phyloP scores from a whole-genome alignment of 2,113 vertebrate genomes.

The Oreochromis tanganicae region DNA sequence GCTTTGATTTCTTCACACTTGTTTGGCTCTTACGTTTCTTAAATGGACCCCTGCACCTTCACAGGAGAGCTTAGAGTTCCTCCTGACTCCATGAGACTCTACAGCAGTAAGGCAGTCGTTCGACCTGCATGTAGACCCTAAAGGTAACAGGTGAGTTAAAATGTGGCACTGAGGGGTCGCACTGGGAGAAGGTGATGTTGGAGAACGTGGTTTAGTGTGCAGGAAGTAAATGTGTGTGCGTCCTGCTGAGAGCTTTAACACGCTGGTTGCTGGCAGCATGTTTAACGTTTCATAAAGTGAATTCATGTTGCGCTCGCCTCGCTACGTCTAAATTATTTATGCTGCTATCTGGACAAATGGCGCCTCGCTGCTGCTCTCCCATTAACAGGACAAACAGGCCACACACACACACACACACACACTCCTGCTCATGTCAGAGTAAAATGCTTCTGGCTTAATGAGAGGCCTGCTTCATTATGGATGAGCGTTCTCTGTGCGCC shows the following conservation, averaged over 20 bases:
- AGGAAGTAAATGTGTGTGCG: neutral
- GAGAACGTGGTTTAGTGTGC: neutral
- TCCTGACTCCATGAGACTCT: neutral
- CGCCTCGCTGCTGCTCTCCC: neutral
- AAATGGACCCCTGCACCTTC: neutral
- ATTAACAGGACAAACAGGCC: neutral
- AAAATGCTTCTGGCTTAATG: neutral
- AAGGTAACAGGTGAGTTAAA: neutral
- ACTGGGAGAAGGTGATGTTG: neutral
- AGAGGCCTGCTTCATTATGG: constrained; percentile 24
- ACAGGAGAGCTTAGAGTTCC: neutral
- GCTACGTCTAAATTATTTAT: constrained; percentile 23
- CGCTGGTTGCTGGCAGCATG: neutral
- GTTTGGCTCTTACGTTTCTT: neutral
- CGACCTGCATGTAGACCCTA: neutral
- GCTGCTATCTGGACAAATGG: neutral
- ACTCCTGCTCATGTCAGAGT: neutral
- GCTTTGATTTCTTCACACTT: neutral
- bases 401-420: neutral
- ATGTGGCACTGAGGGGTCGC: neutral
- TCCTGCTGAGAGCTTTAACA: neutral
- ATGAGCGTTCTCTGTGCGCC: neutral
- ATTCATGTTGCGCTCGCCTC: neutral
- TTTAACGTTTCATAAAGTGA: constrained; percentile 34
- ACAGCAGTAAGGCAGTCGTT: neutral